phyloP scores from a whole-genome alignment of 2,797 vertebrate genomes.

The Oreochromis grahami region DNA sequence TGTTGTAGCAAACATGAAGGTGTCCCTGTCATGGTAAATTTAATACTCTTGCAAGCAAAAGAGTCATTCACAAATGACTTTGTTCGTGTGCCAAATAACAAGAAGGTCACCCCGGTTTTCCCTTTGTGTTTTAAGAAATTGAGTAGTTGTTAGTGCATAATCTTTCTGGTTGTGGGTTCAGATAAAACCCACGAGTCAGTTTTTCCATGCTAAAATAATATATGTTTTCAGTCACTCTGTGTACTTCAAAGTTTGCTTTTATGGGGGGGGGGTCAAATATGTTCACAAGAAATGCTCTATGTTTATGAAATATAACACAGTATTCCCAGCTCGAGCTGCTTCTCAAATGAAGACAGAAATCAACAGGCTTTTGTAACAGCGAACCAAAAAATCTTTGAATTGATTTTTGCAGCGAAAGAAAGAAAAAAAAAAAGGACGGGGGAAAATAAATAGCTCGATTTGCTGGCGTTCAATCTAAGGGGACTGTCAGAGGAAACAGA shows the following conservation, averaged over 20 bases:
- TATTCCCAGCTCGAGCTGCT: constrained; percentile 12
- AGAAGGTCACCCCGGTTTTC: constrained; percentile 67
- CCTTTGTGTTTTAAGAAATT: constrained; percentile 46
- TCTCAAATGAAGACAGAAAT: constrained; percentile 49
- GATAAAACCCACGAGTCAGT: constrained; percentile 9
- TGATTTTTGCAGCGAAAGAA: constrained; percentile 61
- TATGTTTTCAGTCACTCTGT: neutral
- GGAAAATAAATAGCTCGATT: constrained; percentile 68
- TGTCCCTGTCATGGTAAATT: constrained; percentile 80
- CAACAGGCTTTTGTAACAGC: constrained; percentile 52
- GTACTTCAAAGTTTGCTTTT: neutral
- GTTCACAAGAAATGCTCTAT: neutral
- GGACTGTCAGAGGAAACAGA: constrained; percentile 65
- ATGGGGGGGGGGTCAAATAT: neutral
- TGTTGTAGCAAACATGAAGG: constrained; percentile 80
- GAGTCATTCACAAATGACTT: constrained; percentile 69
- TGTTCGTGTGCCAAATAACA: constrained; percentile 67
- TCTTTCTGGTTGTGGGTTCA: neutral
- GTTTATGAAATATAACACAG: neutral
- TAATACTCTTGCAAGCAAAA: constrained; percentile 71
- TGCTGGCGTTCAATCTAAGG: constrained; percentile 71
- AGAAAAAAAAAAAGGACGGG: constrained; percentile 38
- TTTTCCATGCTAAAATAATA: neutral
- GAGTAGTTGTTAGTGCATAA: constrained; percentile 17
- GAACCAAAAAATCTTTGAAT: constrained; percentile 65